phyloP scores from a whole-genome alignment of 30 jellyfish, hydroid and myxozoan genomes.

The Rhopilema esculentum region DNA sequence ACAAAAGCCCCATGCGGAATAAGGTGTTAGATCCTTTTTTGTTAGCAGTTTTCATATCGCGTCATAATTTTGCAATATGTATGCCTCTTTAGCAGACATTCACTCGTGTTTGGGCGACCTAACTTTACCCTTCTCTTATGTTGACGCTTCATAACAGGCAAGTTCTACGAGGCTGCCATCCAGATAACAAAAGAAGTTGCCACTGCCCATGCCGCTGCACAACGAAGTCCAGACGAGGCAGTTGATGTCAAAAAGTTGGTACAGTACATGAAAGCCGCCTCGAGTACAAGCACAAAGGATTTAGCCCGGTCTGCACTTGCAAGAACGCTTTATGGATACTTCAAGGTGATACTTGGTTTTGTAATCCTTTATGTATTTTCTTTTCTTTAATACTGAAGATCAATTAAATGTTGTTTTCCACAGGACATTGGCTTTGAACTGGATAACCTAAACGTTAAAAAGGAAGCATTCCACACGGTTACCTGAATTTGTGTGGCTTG shows the following conservation, averaged over 20 bases:
- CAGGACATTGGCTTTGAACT: background rate
- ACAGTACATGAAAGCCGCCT: conserved; percentile 51
- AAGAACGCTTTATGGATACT: conserved; percentile 61
- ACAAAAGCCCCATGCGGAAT: too few relatives aligned
- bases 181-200: conserved; percentile 69
- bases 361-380: background rate
- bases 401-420: background rate
- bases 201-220: conserved; percentile 77
- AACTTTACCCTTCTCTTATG: background rate
- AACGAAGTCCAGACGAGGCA: conserved; percentile 72
- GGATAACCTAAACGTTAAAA: too few relatives aligned
- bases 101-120: background rate
- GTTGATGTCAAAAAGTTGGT: conserved; percentile 48
- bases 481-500: too few relatives aligned
- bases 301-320: conserved; percentile 63
- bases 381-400: background rate
- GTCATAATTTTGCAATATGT: background rate
- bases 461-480: too few relatives aligned
- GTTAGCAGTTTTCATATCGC: too few relatives aligned
- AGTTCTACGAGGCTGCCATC: conserved; percentile 70
- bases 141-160: conserved; percentile 11
- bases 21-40: too few relatives aligned
- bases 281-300: conserved; percentile 33
- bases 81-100: background rate
- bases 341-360: conserved; percentile 22